Percentiles rank a stretch among this genome's conserved stretches.
phyloP scores from a whole-genome alignment of 2,113 vertebrate genomes.

The Psephotus haematonotus region DNA sequence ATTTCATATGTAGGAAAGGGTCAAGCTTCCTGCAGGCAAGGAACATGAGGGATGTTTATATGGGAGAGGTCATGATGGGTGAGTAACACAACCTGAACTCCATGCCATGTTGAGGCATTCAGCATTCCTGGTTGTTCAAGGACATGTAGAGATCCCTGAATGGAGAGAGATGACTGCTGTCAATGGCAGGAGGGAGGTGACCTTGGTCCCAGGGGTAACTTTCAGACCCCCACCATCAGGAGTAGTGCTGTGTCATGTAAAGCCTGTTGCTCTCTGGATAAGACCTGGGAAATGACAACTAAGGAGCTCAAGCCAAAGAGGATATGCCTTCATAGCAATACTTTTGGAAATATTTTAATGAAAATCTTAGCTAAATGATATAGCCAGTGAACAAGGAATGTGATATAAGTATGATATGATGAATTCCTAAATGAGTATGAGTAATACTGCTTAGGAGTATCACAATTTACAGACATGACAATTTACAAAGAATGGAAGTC shows the following conservation, averaged over 20 bases:
- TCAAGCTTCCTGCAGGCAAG: not conserved
- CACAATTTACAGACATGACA: not conserved
- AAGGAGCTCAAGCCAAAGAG: not conserved
- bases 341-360: not conserved
- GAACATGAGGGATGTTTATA: not conserved
- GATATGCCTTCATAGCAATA: not conserved
- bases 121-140: not conserved
- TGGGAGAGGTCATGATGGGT: not conserved
- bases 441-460: not conserved
- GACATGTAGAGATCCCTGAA: not conserved
- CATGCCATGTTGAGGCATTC: not conserved
- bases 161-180: not conserved
- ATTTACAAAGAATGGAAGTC: not conserved
- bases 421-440: not conserved
- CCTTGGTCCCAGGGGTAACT: not conserved
- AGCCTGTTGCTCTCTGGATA: not conserved
- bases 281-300: not conserved
- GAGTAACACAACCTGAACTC: not conserved
- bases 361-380: not conserved
- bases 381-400: accelerated
- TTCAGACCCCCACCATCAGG: not conserved
- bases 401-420: not conserved
- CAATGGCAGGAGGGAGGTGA: not conserved
- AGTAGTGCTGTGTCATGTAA: not conserved
- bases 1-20: not conserved